A percentile compares a stretch with the other conserved stretches of the same genome.
These are phyloP conservation scores for Sebastes cheni DNA, from an alignment of 2,797 vertebrate species.

Conservation along the genomic window DNA sequence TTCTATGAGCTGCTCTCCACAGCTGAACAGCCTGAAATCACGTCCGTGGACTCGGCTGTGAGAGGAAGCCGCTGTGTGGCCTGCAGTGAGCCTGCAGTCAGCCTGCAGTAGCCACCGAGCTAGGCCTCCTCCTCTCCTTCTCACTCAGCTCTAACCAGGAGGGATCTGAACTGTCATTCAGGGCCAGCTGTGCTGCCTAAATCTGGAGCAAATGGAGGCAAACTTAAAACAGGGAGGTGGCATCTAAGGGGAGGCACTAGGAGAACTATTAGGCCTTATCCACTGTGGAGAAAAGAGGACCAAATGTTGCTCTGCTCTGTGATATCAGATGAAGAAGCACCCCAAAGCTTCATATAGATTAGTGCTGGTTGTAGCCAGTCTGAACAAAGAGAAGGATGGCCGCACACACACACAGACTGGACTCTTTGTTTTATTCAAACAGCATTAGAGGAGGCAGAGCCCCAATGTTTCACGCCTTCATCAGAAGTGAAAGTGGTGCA, in stretches of 20 bases:
- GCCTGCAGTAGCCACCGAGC: conserved; percentile 14
- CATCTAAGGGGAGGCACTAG: neutral
- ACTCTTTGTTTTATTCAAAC: conserved; percentile 16
- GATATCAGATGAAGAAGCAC: neutral
- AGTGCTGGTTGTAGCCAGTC: conserved; percentile 6
- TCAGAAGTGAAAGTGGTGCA: conserved; percentile 5
- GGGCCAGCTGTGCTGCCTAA: conserved; percentile 56
- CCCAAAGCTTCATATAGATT: neutral
- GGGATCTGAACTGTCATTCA: conserved; percentile 54
- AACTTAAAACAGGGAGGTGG: conserved; percentile 3
- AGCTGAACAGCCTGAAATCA: neutral
- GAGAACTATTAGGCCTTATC: neutral
- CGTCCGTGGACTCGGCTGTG: neutral
- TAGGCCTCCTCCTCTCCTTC: conserved; percentile 43
- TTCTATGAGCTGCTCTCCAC: neutral
- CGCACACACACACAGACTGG: conserved; percentile 12
- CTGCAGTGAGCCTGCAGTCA: conserved; percentile 19
- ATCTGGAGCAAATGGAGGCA: conserved; percentile 38
- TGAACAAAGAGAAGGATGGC: conserved; percentile 58
- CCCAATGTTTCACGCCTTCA: neutral
- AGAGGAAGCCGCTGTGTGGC: conserved; percentile 49
- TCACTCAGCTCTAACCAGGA: conserved; percentile 27
- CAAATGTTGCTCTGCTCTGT: neutral
- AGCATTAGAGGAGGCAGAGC: neutral
- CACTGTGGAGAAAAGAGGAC: neutral